Conservation (phyloP, 2,888 invertebrate species). For the Ecliptopera silaceata region DNA sequence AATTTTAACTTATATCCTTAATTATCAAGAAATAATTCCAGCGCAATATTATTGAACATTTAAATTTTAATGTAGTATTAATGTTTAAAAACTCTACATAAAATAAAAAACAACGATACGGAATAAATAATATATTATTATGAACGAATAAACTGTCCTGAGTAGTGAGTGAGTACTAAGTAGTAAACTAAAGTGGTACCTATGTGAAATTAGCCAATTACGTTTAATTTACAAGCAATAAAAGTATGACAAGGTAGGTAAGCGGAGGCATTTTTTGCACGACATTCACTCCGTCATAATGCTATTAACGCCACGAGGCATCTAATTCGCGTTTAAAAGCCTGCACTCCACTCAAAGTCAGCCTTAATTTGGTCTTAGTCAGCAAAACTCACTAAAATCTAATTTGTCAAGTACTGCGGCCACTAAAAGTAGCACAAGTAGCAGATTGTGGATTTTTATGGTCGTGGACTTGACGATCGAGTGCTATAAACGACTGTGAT, state of each 20-base stretch:
- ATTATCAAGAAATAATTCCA: no score
- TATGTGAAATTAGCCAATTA: background rate
- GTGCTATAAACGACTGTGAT: conserved; percentile 33
- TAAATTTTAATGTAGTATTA: no score
- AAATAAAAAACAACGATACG: no score
- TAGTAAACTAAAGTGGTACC: no score
- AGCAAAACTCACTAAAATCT: conserved; percentile 78
- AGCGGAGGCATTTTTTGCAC: conserved; percentile 69
- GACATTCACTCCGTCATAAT: conserved; percentile 76
- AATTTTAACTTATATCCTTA: no score
- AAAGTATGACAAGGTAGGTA: conserved; percentile 38
- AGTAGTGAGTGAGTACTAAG: no score
- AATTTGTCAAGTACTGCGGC: conserved; percentile 78
- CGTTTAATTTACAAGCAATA: background rate
- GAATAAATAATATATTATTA: no score
- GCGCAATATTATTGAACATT: no score
- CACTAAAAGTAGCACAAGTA: conserved; percentile 51
- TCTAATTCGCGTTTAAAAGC: conserved; percentile 82
- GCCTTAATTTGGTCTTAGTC: conserved; percentile 78
- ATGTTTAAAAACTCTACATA: no score
- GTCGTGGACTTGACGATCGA: conserved; percentile 23
- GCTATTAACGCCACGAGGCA: conserved; percentile 75
- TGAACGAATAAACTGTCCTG: no score
- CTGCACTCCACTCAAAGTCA: conserved; percentile 81
- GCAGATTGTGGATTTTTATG: conserved; percentile 32